Base-by-base conservation (phyloP, 1,140 invertebrate species). In the Stegodyphus dumicola region DNA sequence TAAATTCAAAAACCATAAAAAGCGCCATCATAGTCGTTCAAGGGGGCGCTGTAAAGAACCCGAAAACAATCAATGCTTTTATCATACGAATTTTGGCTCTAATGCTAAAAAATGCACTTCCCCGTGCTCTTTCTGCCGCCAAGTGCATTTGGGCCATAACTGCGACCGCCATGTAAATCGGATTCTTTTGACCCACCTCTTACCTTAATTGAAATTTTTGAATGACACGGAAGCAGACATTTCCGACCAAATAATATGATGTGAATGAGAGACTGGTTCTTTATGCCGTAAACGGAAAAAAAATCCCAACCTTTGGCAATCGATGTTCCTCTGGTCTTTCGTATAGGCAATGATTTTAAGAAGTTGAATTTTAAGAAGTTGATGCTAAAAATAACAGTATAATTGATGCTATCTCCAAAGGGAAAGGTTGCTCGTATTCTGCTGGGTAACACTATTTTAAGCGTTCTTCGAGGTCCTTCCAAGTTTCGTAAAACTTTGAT, bases 31-130 rank as follows among this genome's bases (percentile, higher is more conserved):
- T 2, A 17, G 1, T 18, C 9, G 5, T 7, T 67, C 6, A 2
- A 13, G 6, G 7, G 17, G 1, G 1, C 17, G 13, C 11, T 18
- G 6, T 2, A 18, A 67, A 17, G 65, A 67, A 17, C 7, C 10
- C 3, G 65, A 2, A 9, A 1, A 67, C n/a, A 67, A 67, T 17
- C n/a, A n/a, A 17, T 67, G 65, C n/a, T 67, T 15, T 15, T 67
- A 67, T 17, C 85, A 87, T 18, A 54, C 18, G 0, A 87, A 75
- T 6, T 86, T 73, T 77, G 87, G 83, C 64, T 66, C 48, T 48
- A 80, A 73, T 4, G 67, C 75, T 18, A 56, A 13, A 33, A 87
- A 87, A 51, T 87, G 87, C 3, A 60, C 49, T 13, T 0, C 3
- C 64, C 0, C 52, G 11, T 6, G 73, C 75, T 69, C 18, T 7